Base-by-base conservation (phyloP, 2,797 vertebrate genomes). In the Salarias fasciatus region DNA sequence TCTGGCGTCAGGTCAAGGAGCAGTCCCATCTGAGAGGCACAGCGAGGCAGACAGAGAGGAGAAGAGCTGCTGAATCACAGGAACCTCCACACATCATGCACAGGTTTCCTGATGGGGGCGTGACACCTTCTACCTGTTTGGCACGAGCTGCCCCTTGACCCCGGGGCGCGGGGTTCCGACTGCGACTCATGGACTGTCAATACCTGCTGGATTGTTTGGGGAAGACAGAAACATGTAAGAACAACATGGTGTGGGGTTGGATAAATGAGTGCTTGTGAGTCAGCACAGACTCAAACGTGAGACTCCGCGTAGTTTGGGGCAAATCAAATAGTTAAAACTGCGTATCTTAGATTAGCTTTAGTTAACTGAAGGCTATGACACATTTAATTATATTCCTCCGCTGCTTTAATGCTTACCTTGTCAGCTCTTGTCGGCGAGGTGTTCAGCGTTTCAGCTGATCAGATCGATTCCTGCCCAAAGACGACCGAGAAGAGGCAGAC, bases 1-100 rank as follows among this genome's bases (percentile, higher is more conserved):
- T 93, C 94, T 0, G 93, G 93, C 55, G 91, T 86, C 49, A 96
- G 87, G 67, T 95, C 94, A 42, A 95, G 88, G 51, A 96, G 92
- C 81, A 97, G 90, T 7, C 95, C 95, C 91, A 96, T 91, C 96
- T 98, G 48, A 63, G n/a, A 55, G 18, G 67, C 5, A 52, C 13
- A 35, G 14, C 14, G 11, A 18, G 36, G 11, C 36, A 38, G n/a
- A 38, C 38, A 63, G 45, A 62, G 5, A 57, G 8, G 0, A 43
- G 5, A 7, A 53, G 1, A 57, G 8, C 1, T 9, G 4, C 36
- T 11, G 4, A 38, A 9, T 35, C 33, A 35, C 6, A 35, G 9
- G 3, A 9, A 35, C 33, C 45, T 52, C 7, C 0, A 40, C 9
- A 37, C 1, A 42, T 45, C 24, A 15, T 24, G 42, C 2, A 44